Percentiles rank a stretch among this genome's conserved stretches.
Conservation (phyloP, 2,888 invertebrate species). For the Eueremaeus valkanovi region DNA sequence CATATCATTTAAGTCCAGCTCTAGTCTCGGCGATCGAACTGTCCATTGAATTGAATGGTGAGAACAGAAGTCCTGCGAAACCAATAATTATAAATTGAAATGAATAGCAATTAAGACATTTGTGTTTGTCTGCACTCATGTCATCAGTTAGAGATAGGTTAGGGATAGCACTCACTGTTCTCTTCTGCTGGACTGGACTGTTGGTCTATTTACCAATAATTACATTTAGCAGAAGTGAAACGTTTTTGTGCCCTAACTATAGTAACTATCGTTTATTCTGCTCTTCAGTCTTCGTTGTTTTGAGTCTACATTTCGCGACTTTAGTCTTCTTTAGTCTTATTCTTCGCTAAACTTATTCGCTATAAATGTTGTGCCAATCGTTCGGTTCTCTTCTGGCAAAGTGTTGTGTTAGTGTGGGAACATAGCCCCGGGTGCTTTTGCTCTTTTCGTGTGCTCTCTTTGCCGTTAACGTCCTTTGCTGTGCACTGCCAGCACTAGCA, state of each 20-base stretch:
- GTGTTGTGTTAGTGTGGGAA: constrained; percentile 26
- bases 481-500: too few species aligned
- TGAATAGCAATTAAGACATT: constrained; percentile 30
- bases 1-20: constrained; percentile 28
- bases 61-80: background rate
- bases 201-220: constrained; percentile 18
- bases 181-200: too few species aligned
- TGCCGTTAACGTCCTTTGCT: background rate
- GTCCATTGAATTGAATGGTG: constrained; percentile 7
- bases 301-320: background rate
- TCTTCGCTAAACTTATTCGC: too few species aligned
- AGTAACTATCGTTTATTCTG: background rate
- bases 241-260: background rate
- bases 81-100: constrained; percentile 20
- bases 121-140: constrained; percentile 1
- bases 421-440: constrained; percentile 17
- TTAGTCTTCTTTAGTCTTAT: background rate
- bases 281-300: background rate
- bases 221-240: background rate
- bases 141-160: background rate
- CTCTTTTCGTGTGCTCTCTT: background rate
- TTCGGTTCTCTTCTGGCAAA: background rate
- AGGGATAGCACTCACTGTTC: background rate
- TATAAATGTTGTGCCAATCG: background rate
- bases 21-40: background rate